Conservation (phyloP, 2,888 invertebrate species). For the Sesamia inferens region DNA sequence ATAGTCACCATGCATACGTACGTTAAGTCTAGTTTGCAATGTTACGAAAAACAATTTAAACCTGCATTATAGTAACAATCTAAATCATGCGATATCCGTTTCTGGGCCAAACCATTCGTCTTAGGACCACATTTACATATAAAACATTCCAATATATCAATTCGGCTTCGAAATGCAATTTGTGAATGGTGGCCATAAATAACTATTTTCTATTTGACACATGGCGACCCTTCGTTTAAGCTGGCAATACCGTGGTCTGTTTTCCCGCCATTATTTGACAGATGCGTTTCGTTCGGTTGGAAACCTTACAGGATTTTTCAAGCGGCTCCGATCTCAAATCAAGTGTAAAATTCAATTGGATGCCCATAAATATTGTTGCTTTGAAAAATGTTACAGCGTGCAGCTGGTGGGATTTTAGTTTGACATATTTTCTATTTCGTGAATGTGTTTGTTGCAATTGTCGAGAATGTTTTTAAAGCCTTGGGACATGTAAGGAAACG, state of each 20-base stretch:
- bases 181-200: slow-evolving; percentile 89
- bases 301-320: slow-evolving; percentile 85
- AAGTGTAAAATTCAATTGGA: slow-evolving; percentile 89
- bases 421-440: slow-evolving; percentile 48
- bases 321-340: slow-evolving; percentile 80
- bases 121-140: slow-evolving; percentile 87
- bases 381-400: slow-evolving; percentile 81
- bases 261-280: slow-evolving; percentile 87
- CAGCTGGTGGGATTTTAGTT: slow-evolving; percentile 68
- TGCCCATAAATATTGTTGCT: slow-evolving; percentile 82
- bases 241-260: slow-evolving; percentile 80
- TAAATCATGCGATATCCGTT: slow-evolving; percentile 85
- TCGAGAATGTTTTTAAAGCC: neutral
- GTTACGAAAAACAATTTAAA: slow-evolving; percentile 33
- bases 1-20: neutral
- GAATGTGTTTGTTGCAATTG: slow-evolving; percentile 28
- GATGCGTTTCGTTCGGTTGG: slow-evolving; percentile 85
- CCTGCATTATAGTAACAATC: slow-evolving; percentile 54
- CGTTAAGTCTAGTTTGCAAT: slow-evolving; percentile 1
- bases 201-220: slow-evolving; percentile 89
- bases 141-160: slow-evolving; percentile 89
- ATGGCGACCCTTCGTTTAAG: slow-evolving; percentile 83
- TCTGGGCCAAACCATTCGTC: slow-evolving; percentile 86
- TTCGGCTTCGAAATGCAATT: slow-evolving; percentile 88
- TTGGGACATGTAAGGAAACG: slow-evolving; percentile 3